These are phyloP conservation scores for Selene dorsalis DNA, from an alignment of 2,797 vertebrate species.

Conservation along the genomic window DNA sequence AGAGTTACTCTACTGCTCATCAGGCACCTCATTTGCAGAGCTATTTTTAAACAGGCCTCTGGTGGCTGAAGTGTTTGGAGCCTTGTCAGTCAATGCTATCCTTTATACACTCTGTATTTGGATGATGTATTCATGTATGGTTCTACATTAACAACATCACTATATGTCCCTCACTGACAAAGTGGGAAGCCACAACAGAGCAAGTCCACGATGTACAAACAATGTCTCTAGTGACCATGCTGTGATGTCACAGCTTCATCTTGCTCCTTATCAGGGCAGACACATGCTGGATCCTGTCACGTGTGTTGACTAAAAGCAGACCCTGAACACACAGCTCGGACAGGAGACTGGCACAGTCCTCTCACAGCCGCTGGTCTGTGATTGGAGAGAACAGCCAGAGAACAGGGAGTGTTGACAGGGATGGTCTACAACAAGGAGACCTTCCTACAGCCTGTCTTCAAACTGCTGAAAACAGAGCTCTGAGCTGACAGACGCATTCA, in stretches of 20 bases:
- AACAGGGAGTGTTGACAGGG: conserved; percentile 46
- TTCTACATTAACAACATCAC: not conserved
- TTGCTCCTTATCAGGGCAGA: conserved; percentile 49
- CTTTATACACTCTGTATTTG: not conserved
- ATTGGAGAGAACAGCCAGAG: conserved; percentile 74
- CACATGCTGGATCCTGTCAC: conserved; percentile 35
- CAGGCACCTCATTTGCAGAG: conserved; percentile 17
- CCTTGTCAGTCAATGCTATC: not conserved
- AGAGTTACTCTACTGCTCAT: not conserved
- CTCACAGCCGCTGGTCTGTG: conserved; percentile 73
- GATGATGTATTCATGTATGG: not conserved
- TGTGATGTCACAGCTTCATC: conserved; percentile 44
- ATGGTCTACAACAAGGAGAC: conserved; percentile 82
- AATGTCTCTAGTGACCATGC: conserved; percentile 21
- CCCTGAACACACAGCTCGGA: conserved; percentile 70
- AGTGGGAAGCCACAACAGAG: conserved; percentile 5
- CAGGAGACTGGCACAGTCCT: conserved; percentile 48
- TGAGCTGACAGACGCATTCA: conserved; percentile 49
- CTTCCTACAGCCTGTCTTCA: conserved; percentile 82
- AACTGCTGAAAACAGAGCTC: conserved; percentile 74
- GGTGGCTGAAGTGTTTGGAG: not conserved
- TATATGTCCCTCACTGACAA: not conserved
- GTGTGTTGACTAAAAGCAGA: conserved; percentile 31
- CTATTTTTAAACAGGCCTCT: conserved; percentile 31
- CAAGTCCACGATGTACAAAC: not conserved